A percentile compares a stretch with the other conserved stretches of the same genome.
Evolutionary conservation across 2,888 invertebrate species (phyloP).

Genomic region (Encarsia formosa): DNA sequence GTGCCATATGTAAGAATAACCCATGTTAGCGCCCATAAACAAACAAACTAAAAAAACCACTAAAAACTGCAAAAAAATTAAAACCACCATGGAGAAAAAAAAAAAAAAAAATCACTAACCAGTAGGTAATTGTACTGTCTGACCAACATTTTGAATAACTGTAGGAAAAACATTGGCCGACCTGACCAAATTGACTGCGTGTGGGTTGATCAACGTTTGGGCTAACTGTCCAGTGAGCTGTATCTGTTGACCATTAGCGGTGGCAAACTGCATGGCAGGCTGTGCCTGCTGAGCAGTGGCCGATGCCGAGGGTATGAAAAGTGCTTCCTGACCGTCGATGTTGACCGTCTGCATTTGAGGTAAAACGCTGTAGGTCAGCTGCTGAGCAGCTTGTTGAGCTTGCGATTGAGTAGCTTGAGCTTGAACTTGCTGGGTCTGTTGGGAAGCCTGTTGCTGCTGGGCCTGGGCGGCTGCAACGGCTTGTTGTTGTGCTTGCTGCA

Average conservation of each 20-base stretch:
- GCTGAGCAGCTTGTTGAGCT: slow-evolving; percentile 54
- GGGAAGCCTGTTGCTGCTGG: slow-evolving; percentile 54
- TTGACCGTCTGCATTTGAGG: slow-evolving; percentile 87
- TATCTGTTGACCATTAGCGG: slow-evolving; percentile 47
- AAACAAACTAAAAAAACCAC: background rate
- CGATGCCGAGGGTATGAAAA: slow-evolving; percentile 80
- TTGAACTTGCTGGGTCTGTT: slow-evolving; percentile 45
- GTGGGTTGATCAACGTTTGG: slow-evolving; percentile 53
- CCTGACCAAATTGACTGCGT: slow-evolving; percentile 60
- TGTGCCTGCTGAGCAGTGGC: slow-evolving; percentile 51
- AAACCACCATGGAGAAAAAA: slow-evolving; percentile 1
- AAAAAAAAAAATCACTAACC: slow-evolving; percentile 45
- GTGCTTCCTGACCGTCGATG: slow-evolving; percentile 87
- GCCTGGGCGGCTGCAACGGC: slow-evolving; percentile 40
- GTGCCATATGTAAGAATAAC: too few species aligned
- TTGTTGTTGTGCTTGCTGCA: slow-evolving; percentile 39
- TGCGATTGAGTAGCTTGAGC: too few species aligned
- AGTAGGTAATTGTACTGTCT: slow-evolving; percentile 67
- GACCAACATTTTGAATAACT: slow-evolving; percentile 66
- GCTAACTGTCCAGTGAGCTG: slow-evolving; percentile 52
- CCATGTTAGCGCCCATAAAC: too few species aligned
- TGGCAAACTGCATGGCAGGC: slow-evolving; percentile 47
- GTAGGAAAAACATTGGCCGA: slow-evolving; percentile 65
- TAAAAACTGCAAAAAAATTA: slow-evolving; percentile 25
- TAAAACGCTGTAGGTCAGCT: slow-evolving; percentile 57